Evolutionary conservation across 1,140 invertebrate species (phyloP).

Genomic region (Diploscapter pachys): DNA sequence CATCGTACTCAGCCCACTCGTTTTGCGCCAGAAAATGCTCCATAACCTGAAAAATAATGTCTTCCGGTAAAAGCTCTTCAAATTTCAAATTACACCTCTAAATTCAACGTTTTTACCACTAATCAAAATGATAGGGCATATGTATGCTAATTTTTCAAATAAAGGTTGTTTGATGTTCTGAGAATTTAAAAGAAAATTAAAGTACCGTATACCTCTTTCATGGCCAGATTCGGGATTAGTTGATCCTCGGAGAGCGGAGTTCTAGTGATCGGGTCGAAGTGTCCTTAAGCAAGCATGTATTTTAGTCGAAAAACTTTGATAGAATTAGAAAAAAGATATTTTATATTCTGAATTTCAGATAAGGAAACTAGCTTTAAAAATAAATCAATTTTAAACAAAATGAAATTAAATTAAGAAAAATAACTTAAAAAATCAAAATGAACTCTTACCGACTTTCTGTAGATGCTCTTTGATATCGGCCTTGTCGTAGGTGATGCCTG

Average conservation of each 20-base stretch:
- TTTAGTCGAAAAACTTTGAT: too few species aligned
- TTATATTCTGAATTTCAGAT: too few species aligned
- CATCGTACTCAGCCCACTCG: slow-evolving; percentile 28
- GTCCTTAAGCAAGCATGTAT: background rate
- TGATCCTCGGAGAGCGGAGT: slow-evolving; percentile 24
- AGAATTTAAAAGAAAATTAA: background rate
- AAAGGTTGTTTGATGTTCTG: background rate
- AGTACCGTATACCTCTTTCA: slow-evolving; percentile 18
- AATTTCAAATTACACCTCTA: background rate
- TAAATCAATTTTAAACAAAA: background rate
- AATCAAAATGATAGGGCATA: background rate
- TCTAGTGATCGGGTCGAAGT: slow-evolving; percentile 35
- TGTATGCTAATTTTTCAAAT: background rate
- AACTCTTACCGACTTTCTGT: slow-evolving; percentile 10
- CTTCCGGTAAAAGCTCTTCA: background rate
- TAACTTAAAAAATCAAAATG: background rate
- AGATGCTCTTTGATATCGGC: slow-evolving; percentile 31
- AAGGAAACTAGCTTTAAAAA: background rate
- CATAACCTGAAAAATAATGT: slow-evolving; percentile 16
- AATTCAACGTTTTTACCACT: background rate
- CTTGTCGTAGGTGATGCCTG: slow-evolving; percentile 32
- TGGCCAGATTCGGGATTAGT: slow-evolving; percentile 30
- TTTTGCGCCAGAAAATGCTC: slow-evolving; percentile 25
- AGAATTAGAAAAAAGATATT: background rate
- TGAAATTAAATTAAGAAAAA: background rate